Conservation (phyloP, 2,888 invertebrate species). For the Timema podura region DNA sequence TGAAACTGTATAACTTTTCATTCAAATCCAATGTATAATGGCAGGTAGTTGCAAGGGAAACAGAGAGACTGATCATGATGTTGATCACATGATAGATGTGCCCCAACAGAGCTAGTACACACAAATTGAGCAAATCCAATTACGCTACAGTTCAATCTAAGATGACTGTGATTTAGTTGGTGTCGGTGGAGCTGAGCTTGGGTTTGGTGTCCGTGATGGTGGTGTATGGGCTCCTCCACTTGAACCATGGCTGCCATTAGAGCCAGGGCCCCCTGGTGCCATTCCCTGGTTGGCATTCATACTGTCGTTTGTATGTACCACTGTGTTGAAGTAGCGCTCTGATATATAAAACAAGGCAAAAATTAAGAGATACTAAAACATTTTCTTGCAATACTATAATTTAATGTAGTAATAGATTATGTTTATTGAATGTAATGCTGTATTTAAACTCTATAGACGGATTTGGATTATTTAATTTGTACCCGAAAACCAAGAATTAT, state of each 20-base stretch:
- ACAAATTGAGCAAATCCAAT: conserved; percentile 34
- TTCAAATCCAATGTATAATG: too few relatives aligned
- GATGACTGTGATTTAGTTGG: conserved; percentile 33
- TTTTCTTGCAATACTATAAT: neutral
- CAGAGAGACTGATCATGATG: too few relatives aligned
- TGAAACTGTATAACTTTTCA: neutral
- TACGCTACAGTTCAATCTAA: conserved; percentile 29
- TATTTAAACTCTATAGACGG: too few relatives aligned
- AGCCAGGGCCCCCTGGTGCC: conserved; percentile 31
- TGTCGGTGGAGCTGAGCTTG: conserved; percentile 27
- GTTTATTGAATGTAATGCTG: too few relatives aligned
- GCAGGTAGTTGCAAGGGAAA: too few relatives aligned
- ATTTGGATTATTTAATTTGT: too few relatives aligned
- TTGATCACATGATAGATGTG: too few relatives aligned
- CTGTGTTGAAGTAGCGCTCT: conserved; percentile 56
- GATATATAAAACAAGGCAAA: conserved; percentile 33
- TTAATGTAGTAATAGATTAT: too few relatives aligned
- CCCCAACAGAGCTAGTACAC: neutral
- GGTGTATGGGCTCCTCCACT: conserved; percentile 29
- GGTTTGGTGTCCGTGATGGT: conserved; percentile 29
- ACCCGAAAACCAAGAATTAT: too few relatives aligned
- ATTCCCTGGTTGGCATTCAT: conserved; percentile 45
- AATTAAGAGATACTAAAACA: neutral
- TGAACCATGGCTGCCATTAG: conserved; percentile 30
- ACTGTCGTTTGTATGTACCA: conserved; percentile 51